A percentile compares a stretch with the other conserved stretches of the same genome.
These are phyloP conservation scores for Apostichopus leukothele DNA, from an alignment of 53 echinoderm and acorn worm species.

Conservation along the genomic window DNA sequence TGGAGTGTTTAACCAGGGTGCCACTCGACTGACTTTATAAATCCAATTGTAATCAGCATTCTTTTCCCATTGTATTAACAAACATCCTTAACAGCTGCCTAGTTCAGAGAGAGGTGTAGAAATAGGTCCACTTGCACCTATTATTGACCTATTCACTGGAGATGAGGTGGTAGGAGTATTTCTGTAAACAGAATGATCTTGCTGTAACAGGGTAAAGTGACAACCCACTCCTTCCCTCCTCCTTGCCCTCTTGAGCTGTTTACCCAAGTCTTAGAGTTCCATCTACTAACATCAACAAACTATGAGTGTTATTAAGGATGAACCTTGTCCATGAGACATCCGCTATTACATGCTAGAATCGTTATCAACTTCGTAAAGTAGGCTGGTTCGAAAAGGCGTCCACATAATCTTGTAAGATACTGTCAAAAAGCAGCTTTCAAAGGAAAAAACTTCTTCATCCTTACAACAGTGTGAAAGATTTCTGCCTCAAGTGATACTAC, in stretches of 20 bases:
- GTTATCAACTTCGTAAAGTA: no score
- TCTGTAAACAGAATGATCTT: conserved; percentile 20
- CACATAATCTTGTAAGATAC: no score
- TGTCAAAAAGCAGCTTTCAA: no score
- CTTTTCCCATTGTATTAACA: conserved; percentile 20
- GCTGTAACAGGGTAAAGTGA: neutral
- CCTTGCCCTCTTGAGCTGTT: neutral
- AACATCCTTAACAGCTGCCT: conserved; percentile 17
- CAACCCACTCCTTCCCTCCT: neutral
- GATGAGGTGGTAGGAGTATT: neutral
- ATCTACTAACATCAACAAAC: neutral
- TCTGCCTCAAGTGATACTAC: no score
- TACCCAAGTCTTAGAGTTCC: neutral
- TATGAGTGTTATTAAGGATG: neutral
- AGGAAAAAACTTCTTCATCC: no score
- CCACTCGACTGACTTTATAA: conserved; percentile 9
- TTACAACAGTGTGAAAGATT: no score
- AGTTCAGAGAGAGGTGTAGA: conserved; percentile 14
- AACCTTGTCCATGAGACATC: neutral
- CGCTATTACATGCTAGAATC: neutral
- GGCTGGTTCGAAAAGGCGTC: no score
- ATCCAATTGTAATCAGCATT: conserved; percentile 11
- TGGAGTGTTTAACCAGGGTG: conserved; percentile 25
- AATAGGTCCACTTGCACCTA: conserved; percentile 26
- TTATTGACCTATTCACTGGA: conserved; percentile 12